Evolutionary conservation across 1,140 invertebrate genomes (phyloP).

Genomic region (Temnothorax curvispinosus): DNA sequence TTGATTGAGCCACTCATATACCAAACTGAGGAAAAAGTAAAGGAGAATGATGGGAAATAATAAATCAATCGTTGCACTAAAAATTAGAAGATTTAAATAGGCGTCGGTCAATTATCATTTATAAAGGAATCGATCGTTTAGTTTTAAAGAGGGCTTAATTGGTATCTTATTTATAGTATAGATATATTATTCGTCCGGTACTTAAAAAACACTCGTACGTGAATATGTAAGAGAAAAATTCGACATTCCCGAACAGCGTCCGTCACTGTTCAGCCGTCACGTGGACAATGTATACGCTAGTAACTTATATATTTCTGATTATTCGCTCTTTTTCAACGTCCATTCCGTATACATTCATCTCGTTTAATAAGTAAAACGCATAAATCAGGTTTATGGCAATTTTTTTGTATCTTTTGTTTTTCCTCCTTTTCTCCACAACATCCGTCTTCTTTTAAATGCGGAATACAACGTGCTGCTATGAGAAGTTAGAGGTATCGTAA

Average conservation of each 20-base stretch:
- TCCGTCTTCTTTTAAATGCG: not conserved
- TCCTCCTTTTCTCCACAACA: not conserved
- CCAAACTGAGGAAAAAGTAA: too few relatives aligned
- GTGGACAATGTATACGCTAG: not conserved
- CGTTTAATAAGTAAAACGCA: not conserved
- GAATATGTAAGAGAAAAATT: not conserved
- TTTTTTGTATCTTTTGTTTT: not conserved
- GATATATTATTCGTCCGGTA: too few relatives aligned
- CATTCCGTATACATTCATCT: not conserved
- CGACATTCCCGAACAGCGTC: not conserved
- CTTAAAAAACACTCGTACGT: too few relatives aligned
- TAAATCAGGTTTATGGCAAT: not conserved
- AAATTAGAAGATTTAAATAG: too few relatives aligned
- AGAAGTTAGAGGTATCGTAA: too few relatives aligned
- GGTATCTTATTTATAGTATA: not conserved
- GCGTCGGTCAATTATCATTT: not conserved
- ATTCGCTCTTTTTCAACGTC: not conserved
- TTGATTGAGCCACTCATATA: too few relatives aligned
- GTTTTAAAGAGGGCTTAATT: not conserved
- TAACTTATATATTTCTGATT: not conserved
- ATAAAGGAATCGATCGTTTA: not conserved
- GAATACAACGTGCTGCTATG: not conserved
- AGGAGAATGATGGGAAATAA: too few relatives aligned
- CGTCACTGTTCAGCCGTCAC: not conserved
- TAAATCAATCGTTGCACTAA: too few relatives aligned